These are phyloP conservation scores for Lophius piscatorius DNA, from an alignment of 2,113 vertebrate species.

Conservation along the genomic window DNA sequence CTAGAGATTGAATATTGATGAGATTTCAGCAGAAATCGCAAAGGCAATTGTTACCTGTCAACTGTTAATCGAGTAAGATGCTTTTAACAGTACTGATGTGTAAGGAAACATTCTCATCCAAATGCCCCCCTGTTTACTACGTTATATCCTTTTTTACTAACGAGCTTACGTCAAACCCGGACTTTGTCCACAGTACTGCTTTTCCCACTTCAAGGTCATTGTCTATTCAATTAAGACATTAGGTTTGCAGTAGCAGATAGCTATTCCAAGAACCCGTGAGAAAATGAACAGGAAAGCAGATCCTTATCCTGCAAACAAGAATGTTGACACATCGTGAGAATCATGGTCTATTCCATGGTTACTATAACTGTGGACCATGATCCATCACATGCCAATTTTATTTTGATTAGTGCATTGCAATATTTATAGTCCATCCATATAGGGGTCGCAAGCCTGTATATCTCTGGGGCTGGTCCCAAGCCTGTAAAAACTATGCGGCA, in stretches of 20 bases:
- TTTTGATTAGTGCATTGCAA: neutral
- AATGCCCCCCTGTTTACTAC: neutral
- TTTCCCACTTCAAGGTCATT: no score
- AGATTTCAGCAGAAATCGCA: neutral
- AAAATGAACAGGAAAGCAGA: constrained; percentile 13
- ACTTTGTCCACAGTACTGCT: neutral
- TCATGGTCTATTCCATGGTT: neutral
- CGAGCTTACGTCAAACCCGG: neutral
- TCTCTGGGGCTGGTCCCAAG: no score
- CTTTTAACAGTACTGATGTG: no score
- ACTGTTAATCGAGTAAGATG: no score
- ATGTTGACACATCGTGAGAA: neutral
- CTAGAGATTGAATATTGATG: neutral
- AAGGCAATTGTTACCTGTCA: constrained; percentile 2
- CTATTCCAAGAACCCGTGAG: neutral
- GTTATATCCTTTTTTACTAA: neutral
- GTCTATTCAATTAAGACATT: neutral
- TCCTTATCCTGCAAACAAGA: constrained; percentile 6
- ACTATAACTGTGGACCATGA: neutral
- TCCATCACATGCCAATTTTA: neutral
- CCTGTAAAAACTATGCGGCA: no score
- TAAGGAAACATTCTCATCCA: no score
- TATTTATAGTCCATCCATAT: no score
- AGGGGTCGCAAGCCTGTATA: no score
- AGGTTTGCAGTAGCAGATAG: neutral